These are phyloP conservation scores for Plagiodera versicolora DNA, from an alignment of 2,888 invertebrate species.

Conservation along the genomic window DNA sequence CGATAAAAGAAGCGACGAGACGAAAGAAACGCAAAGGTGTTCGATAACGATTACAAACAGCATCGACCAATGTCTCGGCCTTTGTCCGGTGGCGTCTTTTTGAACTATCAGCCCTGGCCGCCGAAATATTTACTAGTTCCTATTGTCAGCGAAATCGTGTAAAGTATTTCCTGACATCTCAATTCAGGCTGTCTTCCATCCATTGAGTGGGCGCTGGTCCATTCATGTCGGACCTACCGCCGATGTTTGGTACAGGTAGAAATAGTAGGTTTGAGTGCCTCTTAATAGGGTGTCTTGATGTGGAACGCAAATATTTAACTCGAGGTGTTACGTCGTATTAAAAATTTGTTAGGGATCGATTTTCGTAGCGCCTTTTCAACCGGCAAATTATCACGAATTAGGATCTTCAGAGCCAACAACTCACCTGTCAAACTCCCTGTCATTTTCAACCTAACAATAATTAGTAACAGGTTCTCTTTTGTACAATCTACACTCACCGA, in stretches of 20 bases:
- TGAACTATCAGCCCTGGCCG: conserved; percentile 35
- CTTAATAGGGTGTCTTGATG: conserved; percentile 9
- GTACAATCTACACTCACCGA: no score
- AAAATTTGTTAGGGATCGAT: conserved; percentile 1
- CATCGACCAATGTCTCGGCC: conserved; percentile 31
- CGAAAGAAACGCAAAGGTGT: conserved; percentile 27
- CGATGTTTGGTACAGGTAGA: conserved; percentile 16
- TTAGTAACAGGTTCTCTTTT: no score
- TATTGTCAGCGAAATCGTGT: conserved; percentile 47
- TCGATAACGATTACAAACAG: conserved; percentile 40
- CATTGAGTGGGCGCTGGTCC: conserved; percentile 39
- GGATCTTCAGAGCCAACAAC: no score
- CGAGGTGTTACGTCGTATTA: conserved; percentile 11
- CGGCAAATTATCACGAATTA: no score
- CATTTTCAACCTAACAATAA: no score
- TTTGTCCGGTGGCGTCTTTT: conserved; percentile 46
- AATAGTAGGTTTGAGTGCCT: conserved; percentile 10
- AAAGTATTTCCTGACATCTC: conserved; percentile 51
- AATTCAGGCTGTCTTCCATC: conserved; percentile 46
- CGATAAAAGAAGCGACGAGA: conserved; percentile 20
- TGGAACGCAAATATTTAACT: conserved; percentile 8
- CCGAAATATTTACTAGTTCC: conserved; percentile 49
- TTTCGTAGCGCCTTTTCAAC: neutral
- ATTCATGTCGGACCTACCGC: conserved; percentile 31
- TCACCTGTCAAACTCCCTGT: no score